Base-by-base conservation (phyloP, 2,797 vertebrate species). In the Anisognathus igniventris region DNA sequence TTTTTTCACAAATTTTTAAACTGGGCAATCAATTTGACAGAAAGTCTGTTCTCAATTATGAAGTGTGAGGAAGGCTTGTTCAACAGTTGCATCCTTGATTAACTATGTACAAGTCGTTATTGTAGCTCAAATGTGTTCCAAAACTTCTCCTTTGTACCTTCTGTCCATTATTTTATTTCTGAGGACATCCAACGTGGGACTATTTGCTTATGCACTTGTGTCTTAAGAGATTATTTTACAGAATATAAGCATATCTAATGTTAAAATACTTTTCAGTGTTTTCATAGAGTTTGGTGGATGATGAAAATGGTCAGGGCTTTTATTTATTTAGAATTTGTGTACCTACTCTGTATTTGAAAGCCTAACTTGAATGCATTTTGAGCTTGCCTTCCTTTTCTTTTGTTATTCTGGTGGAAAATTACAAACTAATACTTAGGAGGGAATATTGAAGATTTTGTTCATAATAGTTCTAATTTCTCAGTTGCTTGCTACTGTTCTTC, bases 11-110 rank as follows among this genome's bases (percentile, higher is more conserved):
- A 94, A 58, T 92, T 92, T 86, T 95, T 85, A 96, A 81, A 94
- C 74, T 81, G 73, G 64, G 90, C 53, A 81, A 86, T 85, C 80
- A 92, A 64, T 93, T 92, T 95, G 92, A 85, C 94, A 93, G 93
- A 90, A 97, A 97, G 92, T 97, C 95, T 96, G 88, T 90, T 88
- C 82, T 20, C 7, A 91, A 33, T 96, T 90, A 66, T 78, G 87
- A 92, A 96, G 90, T 94, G 94, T 92, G 82, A 95, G 95, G 85
- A 95, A 95, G 92, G 91, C 94, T 95, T 4, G 80, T 84, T 95
- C 89, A 93, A 91, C 74, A 91, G 80, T 87, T 96, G 89, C 95
- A 92, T 81, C 56, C 66, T 77, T 91, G 92, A 93, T 93, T 96
- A 95, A 91, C 67, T 57, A 48, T 39, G 40, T 67, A 87, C 65